phyloP scores from a whole-genome alignment of 53 echinoderm and acorn worm genomes.

The Mesocentrotus franciscanus region DNA sequence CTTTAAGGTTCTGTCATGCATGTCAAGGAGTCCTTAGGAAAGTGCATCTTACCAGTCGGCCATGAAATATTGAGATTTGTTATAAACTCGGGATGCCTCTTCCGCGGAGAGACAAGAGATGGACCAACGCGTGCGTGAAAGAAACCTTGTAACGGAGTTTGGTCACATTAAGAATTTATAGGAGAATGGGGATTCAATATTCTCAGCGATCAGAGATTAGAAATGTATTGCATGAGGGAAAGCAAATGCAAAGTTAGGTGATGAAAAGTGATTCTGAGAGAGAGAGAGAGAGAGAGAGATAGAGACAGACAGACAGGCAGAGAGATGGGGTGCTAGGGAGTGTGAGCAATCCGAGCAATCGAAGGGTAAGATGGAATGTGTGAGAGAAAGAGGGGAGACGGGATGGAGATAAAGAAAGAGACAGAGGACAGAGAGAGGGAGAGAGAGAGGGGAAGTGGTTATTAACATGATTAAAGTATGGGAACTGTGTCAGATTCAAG shows the following conservation, averaged over 20 bases:
- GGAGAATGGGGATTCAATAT: neutral
- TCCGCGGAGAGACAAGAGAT: neutral
- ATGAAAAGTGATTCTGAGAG: neutral
- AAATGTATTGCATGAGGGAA: neutral
- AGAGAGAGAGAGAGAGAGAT: neutral
- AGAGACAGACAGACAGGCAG: neutral
- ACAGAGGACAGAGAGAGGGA: neutral
- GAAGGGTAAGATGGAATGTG: neutral
- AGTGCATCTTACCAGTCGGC: constrained; percentile 9
- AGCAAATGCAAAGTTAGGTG: neutral
- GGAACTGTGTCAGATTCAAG: too few relatives aligned
- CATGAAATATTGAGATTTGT: constrained; percentile 16
- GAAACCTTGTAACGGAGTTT: constrained; percentile 12
- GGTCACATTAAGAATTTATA: constrained; percentile 18
- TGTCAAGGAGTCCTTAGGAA: neutral
- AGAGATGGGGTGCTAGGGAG: too few relatives aligned
- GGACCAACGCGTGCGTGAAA: neutral
- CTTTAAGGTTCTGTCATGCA: neutral
- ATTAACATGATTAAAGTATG: too few relatives aligned
- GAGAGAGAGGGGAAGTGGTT: too few relatives aligned
- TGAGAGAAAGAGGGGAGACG: neutral
- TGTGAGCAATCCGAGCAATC: too few relatives aligned
- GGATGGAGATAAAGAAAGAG: neutral
- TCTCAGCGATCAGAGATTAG: neutral
- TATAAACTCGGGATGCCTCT: neutral